Evolutionary conservation across 2,888 invertebrate species (phyloP), one percentile per base, ranked within the genome.

Genomic region (Chloroclysta siterata): DNA sequence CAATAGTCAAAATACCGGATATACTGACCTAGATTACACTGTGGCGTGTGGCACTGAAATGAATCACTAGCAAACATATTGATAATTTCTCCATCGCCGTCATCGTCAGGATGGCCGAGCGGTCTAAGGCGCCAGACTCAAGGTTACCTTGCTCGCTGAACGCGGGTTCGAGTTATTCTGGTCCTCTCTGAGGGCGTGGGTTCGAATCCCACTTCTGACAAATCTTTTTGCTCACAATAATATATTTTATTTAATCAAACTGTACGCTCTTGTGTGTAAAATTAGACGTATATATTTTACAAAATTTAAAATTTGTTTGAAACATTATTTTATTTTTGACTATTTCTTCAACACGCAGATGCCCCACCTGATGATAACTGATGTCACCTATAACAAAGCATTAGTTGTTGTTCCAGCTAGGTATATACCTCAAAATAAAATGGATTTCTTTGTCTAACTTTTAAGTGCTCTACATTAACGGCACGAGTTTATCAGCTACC

Each of bases 131-230:
- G 96, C 85, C 85, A 86, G 85, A 85, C 86, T 86, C 86, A 85
- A 87, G 85, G 86, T 75, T 67, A 61, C 81, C 85, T 83, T 84
- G 78, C 80, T 78, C 76, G 74, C 95, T 95, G 55, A 94, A 94
- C 94, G 94, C 94, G 94, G 53, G 71, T 69, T 50, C 64, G 71
- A 69, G 71, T 61, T 80, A 78, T 85, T 86, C 85, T 86, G 95
- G 95, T 95, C 96, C 94, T 94, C 94, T 93, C 93, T 95, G 94
- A 94, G 94, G 94, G 95, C 95, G 95, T 95, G 95, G 94, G 95
- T 95, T 95, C 95, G 94, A 95, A 95, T 95, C 95, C 95, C 95
- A 95, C 95, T 95, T 94, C 95, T 94, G 94, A 94, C 71, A 69
- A 46, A 69, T 48, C 22, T 67, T 71, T 70, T 71, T 61, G 50